These are phyloP conservation scores for Neodiprion pinetum DNA, from an alignment of 1,140 invertebrate species.

Conservation along the genomic window DNA sequence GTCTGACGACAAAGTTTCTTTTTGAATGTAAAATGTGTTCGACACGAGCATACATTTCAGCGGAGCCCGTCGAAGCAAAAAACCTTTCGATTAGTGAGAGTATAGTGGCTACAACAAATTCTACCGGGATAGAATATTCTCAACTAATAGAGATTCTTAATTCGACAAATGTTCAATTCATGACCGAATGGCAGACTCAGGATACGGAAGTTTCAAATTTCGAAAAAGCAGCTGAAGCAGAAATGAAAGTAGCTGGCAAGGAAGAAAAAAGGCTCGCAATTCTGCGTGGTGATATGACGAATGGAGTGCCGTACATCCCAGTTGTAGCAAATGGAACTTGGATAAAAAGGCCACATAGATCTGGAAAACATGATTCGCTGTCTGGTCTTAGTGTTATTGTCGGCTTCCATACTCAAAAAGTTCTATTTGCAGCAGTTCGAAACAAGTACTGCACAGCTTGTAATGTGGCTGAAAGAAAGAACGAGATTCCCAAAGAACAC, in stretches of 20 bases:
- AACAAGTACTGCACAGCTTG: conserved; percentile 55
- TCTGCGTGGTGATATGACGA: conserved; percentile 31
- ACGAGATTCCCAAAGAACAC: conserved; percentile 28
- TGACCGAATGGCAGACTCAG: conserved; percentile 24
- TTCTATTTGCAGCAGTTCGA: conserved; percentile 50
- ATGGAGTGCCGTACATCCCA: conserved; percentile 37
- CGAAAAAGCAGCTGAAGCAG: conserved; percentile 26
- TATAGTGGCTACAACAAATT: conserved; percentile 27
- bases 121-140: conserved; percentile 31
- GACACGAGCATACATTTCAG: background rate
- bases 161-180: conserved; percentile 32
- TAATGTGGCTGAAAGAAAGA: conserved; percentile 31
- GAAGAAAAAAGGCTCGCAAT: conserved; percentile 38
- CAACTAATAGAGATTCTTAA: conserved; percentile 35
- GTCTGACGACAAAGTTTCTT: background rate
- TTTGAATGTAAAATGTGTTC: background rate
- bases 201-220: conserved; percentile 19
- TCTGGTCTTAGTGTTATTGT: conserved; percentile 45
- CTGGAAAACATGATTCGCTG: conserved; percentile 31
- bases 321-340: conserved; percentile 49
- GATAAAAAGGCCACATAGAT: conserved; percentile 43
- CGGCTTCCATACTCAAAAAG: conserved; percentile 46
- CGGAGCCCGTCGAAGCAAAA: too few relatives aligned
- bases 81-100: conserved; percentile 17
- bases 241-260: conserved; percentile 40